phyloP scores from a whole-genome alignment of 2,797 vertebrate genomes.

The Uromys caudimaculatus region DNA sequence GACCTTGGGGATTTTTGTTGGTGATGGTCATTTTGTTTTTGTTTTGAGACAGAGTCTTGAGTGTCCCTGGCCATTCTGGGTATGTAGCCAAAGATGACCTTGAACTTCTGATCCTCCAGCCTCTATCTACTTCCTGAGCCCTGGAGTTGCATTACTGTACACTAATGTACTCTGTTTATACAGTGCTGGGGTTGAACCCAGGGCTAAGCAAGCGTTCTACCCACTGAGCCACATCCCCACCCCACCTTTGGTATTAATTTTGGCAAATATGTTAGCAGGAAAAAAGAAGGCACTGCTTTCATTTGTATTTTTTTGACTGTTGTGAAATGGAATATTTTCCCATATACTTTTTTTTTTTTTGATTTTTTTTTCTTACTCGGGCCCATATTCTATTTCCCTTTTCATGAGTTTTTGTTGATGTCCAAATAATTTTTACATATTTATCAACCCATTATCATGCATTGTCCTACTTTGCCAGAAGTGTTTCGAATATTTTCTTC shows the following conservation, averaged over 20 bases:
- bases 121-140: neutral
- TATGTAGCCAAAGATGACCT: neutral
- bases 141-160: neutral
- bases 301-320: slow-evolving; percentile 11
- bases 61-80: neutral
- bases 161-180: neutral
- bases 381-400: neutral
- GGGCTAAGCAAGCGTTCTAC: neutral
- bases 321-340: neutral
- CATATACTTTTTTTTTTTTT: neutral
- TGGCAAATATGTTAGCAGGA: neutral
- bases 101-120: neutral
- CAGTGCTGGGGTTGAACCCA: neutral
- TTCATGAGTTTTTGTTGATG: slow-evolving; percentile 7
- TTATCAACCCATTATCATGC: neutral
- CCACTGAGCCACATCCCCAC: too few species aligned
- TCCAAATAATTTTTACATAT: slow-evolving; percentile 37
- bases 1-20: neutral
- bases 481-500: slow-evolving; percentile 39
- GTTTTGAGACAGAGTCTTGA: neutral
- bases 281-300: neutral
- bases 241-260: neutral
- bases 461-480: neutral
- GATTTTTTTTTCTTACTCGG: neutral
- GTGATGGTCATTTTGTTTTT: neutral